Conservation (phyloP, 1,140 invertebrate species). For the Ctenoplectra terminalis region DNA sequence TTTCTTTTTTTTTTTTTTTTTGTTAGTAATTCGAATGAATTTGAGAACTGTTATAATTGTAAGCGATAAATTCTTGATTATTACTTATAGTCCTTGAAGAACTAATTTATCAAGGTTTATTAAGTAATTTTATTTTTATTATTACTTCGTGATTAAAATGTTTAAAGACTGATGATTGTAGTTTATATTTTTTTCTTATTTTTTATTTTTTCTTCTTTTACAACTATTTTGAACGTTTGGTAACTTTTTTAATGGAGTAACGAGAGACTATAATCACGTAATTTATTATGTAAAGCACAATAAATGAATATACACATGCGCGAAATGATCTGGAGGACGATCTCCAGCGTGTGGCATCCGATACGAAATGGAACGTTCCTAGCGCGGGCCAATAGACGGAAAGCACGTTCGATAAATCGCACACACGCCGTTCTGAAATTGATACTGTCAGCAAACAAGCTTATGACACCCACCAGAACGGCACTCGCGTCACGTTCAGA, state of each 20-base stretch:
- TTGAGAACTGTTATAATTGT: not conserved
- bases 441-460: constrained; percentile 77
- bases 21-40: not conserved
- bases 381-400: constrained; percentile 46
- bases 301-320: not conserved
- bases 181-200: too few relatives aligned
- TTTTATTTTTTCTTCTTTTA: not conserved
- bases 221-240: too few relatives aligned
- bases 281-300: not conserved
- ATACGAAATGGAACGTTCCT: constrained; percentile 60
- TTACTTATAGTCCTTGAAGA: not conserved
- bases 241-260: not conserved
- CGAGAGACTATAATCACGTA: not conserved
- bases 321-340: not conserved
- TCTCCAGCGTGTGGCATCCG: constrained; percentile 29
- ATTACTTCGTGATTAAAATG: too few relatives aligned
- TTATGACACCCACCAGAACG: constrained; percentile 63
- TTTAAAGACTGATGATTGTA: too few relatives aligned
- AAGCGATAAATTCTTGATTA: not conserved
- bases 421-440: constrained; percentile 72
- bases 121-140: not conserved
- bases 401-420: constrained; percentile 75
- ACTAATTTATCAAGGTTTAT: not conserved
- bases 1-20: too few relatives aligned
- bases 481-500: constrained; percentile 69